Evolutionary conservation across 2,888 invertebrate species (phyloP), one percentile per base, ranked within the genome.

Genomic region (Sceliomorpha sp.): DNA sequence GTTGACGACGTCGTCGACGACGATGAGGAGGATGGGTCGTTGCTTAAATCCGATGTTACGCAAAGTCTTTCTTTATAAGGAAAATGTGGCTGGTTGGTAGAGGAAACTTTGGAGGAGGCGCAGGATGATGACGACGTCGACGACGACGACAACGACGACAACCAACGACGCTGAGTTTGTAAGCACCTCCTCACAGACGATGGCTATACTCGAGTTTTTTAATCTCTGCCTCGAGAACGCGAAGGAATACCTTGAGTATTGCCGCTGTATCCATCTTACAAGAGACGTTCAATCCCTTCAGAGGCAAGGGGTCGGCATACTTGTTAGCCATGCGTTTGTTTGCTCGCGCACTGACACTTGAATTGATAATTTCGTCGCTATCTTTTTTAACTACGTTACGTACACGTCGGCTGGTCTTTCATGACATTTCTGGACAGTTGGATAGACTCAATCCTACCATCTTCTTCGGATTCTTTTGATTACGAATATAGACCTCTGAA

Each of bases 151-250:
- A 55, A 69, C 66, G 76, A 66, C 20, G 60, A 68, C 42, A 70
- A 70, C 36, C 77, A 81, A 59, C 78, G 80, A 82, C 79, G 81
- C 74, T 79, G 76, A 73, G 75, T 76, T 76, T 50, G 75, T 79
- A 78, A 85, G 81, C 80, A 84, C 80, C 80, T 79, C 77, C 81
- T 81, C 77, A 77, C 81, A 77, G 77, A 80, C 81, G 79, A 84
- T 83, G 83, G 83, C 81, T 81, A 75, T 80, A 83, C 85, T 86
- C 78, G 76, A 86, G 77, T 76, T 78, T 56, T 73, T 78, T 75
- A 77, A 78, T 79, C 71, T 73, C 77, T 71, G 68, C 70, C 71
- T 63, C 72, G 60, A 51, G 68, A 71, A 79, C 79, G 73, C 75
- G 77, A 76, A 82, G 81, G 81, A 75, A 84, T 84, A 78, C 74